Evolutionary conservation across 2,888 invertebrate genomes (phyloP).

Genomic region (Iphiclides podalirius): DNA sequence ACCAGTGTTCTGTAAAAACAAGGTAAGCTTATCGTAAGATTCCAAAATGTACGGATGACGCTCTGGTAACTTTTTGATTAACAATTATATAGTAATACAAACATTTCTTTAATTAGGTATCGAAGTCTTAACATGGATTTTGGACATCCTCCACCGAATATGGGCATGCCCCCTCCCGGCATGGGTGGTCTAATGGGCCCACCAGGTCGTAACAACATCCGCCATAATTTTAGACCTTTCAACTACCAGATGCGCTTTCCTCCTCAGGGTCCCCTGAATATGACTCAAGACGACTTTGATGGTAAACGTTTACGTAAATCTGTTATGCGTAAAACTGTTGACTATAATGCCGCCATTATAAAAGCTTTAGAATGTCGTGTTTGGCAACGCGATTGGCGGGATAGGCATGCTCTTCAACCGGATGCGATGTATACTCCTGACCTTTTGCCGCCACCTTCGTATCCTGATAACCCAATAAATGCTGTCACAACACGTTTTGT

Average conservation of each 20-base stretch:
- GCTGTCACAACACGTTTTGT: conserved; percentile 97
- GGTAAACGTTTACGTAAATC: conserved; percentile 97
- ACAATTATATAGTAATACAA: conserved; percentile 43
- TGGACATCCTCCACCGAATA: conserved; percentile 71
- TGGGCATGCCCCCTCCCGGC: conserved; percentile 64
- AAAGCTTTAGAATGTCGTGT: conserved; percentile 95
- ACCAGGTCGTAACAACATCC: conserved; percentile 67
- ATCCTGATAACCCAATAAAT: conserved; percentile 97
- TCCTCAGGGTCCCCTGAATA: conserved; percentile 81
- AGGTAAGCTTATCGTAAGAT: conserved; percentile 50
- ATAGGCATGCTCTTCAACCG: conserved; percentile 93
- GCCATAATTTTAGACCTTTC: conserved; percentile 73
- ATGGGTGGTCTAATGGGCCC: conserved; percentile 52
- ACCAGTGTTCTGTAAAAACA: conserved; percentile 49
- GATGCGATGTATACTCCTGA: conserved; percentile 97
- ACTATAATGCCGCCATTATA: conserved; percentile 97
- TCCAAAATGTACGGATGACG: conserved; percentile 5
- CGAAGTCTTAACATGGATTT: conserved; percentile 72
- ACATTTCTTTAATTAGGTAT: conserved; percentile 72
- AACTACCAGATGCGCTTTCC: conserved; percentile 76
- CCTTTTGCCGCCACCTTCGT: conserved; percentile 95
- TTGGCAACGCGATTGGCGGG: conserved; percentile 96
- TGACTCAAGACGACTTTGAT: conserved; percentile 94
- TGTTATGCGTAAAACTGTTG: conserved; percentile 98
- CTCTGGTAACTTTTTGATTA: conserved; percentile 14